These are phyloP conservation scores for Euborellia annulipes DNA, from an alignment of 1,140 invertebrate species.

Conservation along the genomic window DNA sequence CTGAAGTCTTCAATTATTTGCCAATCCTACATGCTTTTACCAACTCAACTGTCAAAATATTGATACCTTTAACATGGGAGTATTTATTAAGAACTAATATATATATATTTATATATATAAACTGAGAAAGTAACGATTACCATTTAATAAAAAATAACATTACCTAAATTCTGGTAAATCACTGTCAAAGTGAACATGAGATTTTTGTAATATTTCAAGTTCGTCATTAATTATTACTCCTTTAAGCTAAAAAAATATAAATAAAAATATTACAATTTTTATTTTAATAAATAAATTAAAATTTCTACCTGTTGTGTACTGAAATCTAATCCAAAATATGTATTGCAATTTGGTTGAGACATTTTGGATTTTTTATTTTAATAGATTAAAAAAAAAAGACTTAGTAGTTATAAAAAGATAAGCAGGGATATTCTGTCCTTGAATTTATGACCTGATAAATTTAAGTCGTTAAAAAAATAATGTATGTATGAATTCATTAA, in stretches of 20 bases:
- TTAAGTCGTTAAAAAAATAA: too few relatives aligned
- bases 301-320: constrained; percentile 61
- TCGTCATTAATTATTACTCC: constrained; percentile 65
- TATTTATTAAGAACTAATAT: too few relatives aligned
- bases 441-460: too few relatives aligned
- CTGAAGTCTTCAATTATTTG: background rate
- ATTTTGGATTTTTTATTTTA: too few relatives aligned
- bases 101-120: too few relatives aligned
- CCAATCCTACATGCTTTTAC: background rate
- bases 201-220: constrained; percentile 57
- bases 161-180: constrained; percentile 84
- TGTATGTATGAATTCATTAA: too few relatives aligned
- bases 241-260: constrained; percentile 58
- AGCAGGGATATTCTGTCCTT: too few relatives aligned
- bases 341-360: too few relatives aligned
- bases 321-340: constrained; percentile 60
- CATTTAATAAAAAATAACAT: constrained; percentile 19
- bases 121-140: too few relatives aligned
- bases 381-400: too few relatives aligned
- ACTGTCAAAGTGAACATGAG: constrained; percentile 72
- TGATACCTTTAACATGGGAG: background rate
- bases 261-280: constrained; percentile 4
- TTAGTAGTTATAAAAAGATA: too few relatives aligned
- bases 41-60: background rate
- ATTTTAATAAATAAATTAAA: background rate